Percentiles rank a stretch among this genome's conserved stretches.
Conservation (phyloP, 92 coral and sea anemone species). For the Zoanthus gigantus region DNA sequence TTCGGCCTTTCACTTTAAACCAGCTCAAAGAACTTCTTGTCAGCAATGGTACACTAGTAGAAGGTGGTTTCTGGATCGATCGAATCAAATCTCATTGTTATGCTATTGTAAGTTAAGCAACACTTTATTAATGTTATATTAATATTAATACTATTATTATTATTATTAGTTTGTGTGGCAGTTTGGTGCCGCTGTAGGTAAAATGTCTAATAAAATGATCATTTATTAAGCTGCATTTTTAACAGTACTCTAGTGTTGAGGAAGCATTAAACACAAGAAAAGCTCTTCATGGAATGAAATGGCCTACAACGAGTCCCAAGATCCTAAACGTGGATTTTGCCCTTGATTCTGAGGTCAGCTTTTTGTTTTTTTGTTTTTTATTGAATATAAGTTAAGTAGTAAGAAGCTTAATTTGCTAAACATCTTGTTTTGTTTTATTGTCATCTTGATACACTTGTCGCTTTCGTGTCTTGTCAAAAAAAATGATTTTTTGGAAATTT, state of each 20-base stretch:
- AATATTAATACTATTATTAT: not conserved
- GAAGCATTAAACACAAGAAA: constrained; percentile 86
- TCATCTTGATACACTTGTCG: no score
- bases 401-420: not conserved
- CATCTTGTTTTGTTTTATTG: no score
- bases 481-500: no score
- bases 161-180: not conserved
- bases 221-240: not conserved
- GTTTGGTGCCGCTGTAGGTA: not conserved
- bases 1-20: constrained; percentile 91
- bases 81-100: constrained; percentile 96
- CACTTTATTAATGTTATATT: no score
- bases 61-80: constrained; percentile 96
- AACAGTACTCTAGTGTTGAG: constrained; percentile 80
- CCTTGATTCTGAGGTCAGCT: constrained; percentile 84
- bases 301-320: constrained; percentile 97
- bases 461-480: no score
- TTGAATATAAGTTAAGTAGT: not conserved
- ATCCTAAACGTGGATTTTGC: constrained; percentile 88
- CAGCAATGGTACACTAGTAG: constrained; percentile 74
- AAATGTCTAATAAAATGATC: not conserved
- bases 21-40: constrained; percentile 90
- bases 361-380: not conserved
- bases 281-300: constrained; percentile 89
- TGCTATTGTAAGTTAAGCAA: constrained; percentile 71